Percentiles rank a stretch among this genome's conserved stretches.
Conservation (phyloP, 2,888 invertebrate species). For the Ypsolopha scabrella region DNA sequence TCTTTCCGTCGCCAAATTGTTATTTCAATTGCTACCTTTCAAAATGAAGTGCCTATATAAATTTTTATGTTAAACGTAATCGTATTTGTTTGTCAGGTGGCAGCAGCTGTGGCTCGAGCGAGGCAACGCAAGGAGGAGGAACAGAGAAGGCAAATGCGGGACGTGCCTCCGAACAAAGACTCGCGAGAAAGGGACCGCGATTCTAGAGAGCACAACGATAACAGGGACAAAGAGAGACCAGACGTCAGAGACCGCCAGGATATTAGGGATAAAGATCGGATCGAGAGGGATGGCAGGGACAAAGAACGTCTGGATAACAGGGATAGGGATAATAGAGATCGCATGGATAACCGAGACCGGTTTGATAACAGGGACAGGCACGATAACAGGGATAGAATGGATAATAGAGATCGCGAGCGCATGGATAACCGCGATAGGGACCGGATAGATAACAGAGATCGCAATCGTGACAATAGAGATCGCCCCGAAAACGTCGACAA, state of each 20-base stretch:
- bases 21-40: too few relatives aligned
- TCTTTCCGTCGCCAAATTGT: too few relatives aligned
- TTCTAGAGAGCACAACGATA: conserved; percentile 5
- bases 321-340: conserved; percentile 24
- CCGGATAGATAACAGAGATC: conserved; percentile 43
- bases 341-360: conserved; percentile 9
- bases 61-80: too few relatives aligned
- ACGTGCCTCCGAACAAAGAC: conserved; percentile 35
- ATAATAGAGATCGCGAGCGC: conserved; percentile 20
- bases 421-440: conserved; percentile 26
- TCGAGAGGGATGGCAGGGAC: conserved; percentile 12
- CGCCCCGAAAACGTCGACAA: conserved; percentile 27
- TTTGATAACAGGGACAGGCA: conserved; percentile 8
- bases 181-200: conserved; percentile 25
- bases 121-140: conserved; percentile 90
- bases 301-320: conserved; percentile 31
- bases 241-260: conserved; percentile 28
- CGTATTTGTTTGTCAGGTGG: conserved; percentile 43
- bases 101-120: conserved; percentile 84
- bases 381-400: conserved; percentile 9
- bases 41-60: too few relatives aligned
- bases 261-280: conserved; percentile 38
- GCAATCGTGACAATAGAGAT: conserved; percentile 28
- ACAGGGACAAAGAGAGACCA: conserved; percentile 34
- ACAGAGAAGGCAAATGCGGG: conserved; percentile 75